phyloP scores from a whole-genome alignment of 2,113 vertebrate genomes.

The Phaethornis superciliosus region DNA sequence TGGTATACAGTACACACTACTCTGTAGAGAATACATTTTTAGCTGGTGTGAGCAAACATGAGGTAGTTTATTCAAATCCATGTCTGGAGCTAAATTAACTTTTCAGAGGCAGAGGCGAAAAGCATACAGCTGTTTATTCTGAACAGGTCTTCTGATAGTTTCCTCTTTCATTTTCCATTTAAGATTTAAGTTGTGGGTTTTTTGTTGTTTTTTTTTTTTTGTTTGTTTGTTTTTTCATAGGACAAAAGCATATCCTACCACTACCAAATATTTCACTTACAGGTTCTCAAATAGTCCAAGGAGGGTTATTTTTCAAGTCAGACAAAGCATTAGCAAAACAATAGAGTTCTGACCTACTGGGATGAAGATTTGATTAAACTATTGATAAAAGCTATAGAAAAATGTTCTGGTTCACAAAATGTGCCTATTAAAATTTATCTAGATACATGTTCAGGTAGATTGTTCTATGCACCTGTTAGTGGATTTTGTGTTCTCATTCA shows the following conservation, averaged over 20 bases:
- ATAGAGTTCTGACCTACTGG: background rate
- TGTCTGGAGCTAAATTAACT: background rate
- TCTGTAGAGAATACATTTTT: background rate
- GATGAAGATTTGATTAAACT: background rate
- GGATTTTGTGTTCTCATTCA: background rate
- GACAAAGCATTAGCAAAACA: constrained; percentile 9
- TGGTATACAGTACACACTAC: background rate
- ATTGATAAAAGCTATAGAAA: background rate
- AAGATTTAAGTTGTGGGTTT: too few relatives aligned
- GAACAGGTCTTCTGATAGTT: background rate
- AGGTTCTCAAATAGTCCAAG: background rate
- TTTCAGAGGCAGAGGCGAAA: background rate
- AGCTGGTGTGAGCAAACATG: background rate
- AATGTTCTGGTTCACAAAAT: background rate
- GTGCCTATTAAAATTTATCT: background rate
- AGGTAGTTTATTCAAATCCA: background rate
- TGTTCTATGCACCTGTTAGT: background rate
- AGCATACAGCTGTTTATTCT: background rate
- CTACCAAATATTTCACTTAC: background rate
- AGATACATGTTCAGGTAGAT: background rate
- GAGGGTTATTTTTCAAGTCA: constrained; percentile 8
- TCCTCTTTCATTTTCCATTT: background rate
- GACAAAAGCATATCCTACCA: background rate
- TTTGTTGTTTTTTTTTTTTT: background rate
- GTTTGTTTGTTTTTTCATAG: background rate